These are phyloP conservation scores for Pachyramphus minor DNA, from an alignment of 2,113 vertebrate genomes.

Conservation along the genomic window DNA sequence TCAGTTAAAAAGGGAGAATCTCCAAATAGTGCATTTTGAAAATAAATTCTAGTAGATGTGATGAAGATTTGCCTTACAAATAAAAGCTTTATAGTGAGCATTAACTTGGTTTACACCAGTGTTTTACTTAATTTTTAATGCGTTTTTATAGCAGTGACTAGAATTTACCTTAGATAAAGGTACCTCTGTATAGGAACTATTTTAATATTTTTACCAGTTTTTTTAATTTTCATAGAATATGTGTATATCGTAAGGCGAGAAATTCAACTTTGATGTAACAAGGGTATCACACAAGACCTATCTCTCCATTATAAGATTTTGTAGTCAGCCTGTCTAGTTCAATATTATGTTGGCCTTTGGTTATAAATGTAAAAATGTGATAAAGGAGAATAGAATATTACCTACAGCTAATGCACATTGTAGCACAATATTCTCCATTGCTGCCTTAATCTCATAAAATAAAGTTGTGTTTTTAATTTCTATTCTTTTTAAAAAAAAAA, in stretches of 20 bases:
- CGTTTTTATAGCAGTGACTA: slow-evolving; percentile 54
- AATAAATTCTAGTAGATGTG: slow-evolving; percentile 1
- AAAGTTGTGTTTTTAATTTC: neutral
- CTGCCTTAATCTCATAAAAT: slow-evolving; percentile 66
- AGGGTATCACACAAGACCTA: neutral
- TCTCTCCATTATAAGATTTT: slow-evolving; percentile 4
- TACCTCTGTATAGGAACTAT: slow-evolving; percentile 59
- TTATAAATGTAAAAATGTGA: neutral
- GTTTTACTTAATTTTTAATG: slow-evolving; percentile 60
- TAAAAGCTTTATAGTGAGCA: neutral
- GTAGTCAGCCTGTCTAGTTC: slow-evolving; percentile 7
- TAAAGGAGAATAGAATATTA: slow-evolving; percentile 5
- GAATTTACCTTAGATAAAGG: slow-evolving; percentile 20
- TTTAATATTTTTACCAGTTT: slow-evolving; percentile 63
- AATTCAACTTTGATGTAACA: neutral
- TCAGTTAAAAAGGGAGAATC: neutral
- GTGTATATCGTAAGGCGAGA: slow-evolving; percentile 26
- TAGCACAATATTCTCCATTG: slow-evolving; percentile 44
- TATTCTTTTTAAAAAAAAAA: neutral
- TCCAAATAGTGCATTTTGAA: neutral
- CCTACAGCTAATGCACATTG: slow-evolving; percentile 16
- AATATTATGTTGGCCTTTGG: slow-evolving; percentile 23
- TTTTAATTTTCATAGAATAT: slow-evolving; percentile 52
- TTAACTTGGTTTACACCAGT: slow-evolving; percentile 30
- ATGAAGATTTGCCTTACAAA: slow-evolving; percentile 46